Percentiles rank a stretch among this genome's conserved stretches.
These are phyloP conservation scores for Malurus splendens DNA, from an alignment of 2,797 vertebrate species.

Conservation along the genomic window DNA sequence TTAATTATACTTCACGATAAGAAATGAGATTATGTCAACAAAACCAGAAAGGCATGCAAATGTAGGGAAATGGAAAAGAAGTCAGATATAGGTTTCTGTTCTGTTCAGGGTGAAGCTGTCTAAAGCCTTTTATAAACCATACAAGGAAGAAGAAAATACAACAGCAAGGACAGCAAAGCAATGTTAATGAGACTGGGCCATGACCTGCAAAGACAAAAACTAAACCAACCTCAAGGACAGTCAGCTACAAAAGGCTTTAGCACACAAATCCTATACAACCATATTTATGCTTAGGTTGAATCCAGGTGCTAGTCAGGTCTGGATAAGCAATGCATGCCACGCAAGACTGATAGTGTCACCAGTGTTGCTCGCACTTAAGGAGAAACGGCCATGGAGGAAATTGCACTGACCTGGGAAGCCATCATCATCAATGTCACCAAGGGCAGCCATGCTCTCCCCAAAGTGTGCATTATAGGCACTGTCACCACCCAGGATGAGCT, in stretches of 20 bases:
- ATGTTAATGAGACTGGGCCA: not conserved
- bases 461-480: conserved; percentile 90
- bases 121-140: not conserved
- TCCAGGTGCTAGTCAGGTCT: not conserved
- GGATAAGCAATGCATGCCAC: not conserved
- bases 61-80: not conserved
- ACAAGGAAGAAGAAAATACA: not conserved
- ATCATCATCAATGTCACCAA: conserved; percentile 92
- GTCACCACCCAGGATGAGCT: conserved; percentile 78
- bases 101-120: not conserved
- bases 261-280: not conserved
- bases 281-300: not conserved
- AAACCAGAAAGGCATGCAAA: not conserved
- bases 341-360: not conserved
- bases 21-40: not conserved
- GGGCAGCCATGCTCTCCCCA: conserved; percentile 86
- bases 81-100: not conserved
- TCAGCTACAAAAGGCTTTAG: not conserved
- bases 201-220: not conserved
- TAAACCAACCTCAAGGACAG: not conserved
- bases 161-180: not conserved
- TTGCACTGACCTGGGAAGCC: conserved; percentile 86
- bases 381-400: not conserved
- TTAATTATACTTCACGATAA: not conserved
- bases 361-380: fast-evolving